Evolutionary conservation across 2,888 invertebrate genomes (phyloP).

Genomic region (Lasiommata megera): DNA sequence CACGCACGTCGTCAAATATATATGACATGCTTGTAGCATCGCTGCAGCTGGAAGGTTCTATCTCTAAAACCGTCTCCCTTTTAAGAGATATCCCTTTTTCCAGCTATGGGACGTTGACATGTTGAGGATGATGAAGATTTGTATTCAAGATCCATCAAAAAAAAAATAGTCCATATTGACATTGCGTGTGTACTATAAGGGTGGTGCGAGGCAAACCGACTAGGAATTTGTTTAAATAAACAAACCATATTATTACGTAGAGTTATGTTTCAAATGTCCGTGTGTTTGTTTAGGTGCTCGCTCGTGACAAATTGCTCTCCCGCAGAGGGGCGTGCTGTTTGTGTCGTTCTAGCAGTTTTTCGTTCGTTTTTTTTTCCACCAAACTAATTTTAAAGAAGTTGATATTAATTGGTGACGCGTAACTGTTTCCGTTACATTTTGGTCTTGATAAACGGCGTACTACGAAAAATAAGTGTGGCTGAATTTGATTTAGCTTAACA

Average conservation of each 20-base stretch:
- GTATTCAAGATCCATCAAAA: too few species aligned
- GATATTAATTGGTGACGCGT: neutral
- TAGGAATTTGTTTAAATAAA: constrained; percentile 16
- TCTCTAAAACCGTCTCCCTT: too few species aligned
- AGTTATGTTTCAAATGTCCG: constrained; percentile 19
- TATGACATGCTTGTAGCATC: too few species aligned
- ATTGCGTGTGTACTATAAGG: neutral
- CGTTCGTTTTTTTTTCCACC: neutral
- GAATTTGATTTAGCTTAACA: too few species aligned
- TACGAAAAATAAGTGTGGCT: too few species aligned
- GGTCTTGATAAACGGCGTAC: neutral
- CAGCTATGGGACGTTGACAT: too few species aligned
- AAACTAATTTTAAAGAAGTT: neutral
- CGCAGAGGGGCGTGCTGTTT: constrained; percentile 24
- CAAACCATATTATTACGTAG: constrained; percentile 10
- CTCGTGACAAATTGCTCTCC: constrained; percentile 37
- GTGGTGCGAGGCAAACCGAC: neutral
- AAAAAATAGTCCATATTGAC: too few species aligned
- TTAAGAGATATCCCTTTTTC: too few species aligned
- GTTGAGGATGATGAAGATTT: too few species aligned
- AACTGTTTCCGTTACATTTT: neutral
- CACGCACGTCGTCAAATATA: too few species aligned
- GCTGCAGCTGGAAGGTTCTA: too few species aligned
- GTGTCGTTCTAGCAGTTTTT: constrained; percentile 8
- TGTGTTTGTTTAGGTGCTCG: constrained; percentile 31